These are phyloP conservation scores for Picus viridis DNA, from an alignment of 2,797 vertebrate species.

Conservation along the genomic window DNA sequence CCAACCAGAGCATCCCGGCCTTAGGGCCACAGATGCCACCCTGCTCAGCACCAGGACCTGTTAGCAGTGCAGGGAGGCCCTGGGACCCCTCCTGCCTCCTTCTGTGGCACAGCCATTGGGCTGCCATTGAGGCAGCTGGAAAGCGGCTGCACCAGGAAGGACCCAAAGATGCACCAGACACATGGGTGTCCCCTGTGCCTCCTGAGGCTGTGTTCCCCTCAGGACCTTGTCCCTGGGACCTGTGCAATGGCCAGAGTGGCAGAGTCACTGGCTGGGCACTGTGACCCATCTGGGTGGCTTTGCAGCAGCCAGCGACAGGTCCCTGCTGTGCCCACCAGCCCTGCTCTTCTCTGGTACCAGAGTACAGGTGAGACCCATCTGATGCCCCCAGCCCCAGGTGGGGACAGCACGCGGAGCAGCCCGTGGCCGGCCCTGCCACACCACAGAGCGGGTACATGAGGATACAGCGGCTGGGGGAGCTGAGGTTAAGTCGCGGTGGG, in stretches of 20 bases:
- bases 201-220: not conserved
- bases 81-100: not conserved
- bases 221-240: not conserved
- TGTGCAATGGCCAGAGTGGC: not conserved
- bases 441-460: not conserved
- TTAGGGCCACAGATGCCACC: not conserved
- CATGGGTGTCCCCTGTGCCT: not conserved
- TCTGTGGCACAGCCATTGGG: rapidly evolving
- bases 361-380: rapidly evolving
- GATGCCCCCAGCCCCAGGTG: rapidly evolving
- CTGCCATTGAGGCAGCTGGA: not conserved
- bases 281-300: not conserved
- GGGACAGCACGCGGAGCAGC: not conserved
- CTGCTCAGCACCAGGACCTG: not conserved
- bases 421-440: not conserved
- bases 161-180: rapidly evolving
- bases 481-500: not conserved
- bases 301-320: not conserved
- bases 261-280: rapidly evolving
- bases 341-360: rapidly evolving
- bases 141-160: not conserved
- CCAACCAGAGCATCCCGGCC: not conserved
- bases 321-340: not conserved
- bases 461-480: not conserved
- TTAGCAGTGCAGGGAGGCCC: not conserved